Evolutionary conservation across 2,888 invertebrate genomes (phyloP).

Genomic region (Microctonus aethiopoides): DNA sequence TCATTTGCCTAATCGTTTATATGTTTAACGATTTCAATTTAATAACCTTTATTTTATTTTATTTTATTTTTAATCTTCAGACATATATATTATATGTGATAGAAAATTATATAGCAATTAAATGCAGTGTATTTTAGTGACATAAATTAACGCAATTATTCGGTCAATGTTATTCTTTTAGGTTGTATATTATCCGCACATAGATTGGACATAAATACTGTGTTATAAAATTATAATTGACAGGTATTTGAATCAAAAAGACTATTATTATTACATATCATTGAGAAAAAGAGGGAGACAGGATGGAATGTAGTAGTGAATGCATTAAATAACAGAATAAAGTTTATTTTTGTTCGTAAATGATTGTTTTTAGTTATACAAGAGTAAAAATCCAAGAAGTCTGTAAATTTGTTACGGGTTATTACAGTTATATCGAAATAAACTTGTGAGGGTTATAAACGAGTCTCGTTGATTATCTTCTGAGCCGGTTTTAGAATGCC

Average conservation of each 20-base stretch:
- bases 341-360: neutral
- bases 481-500: constrained; percentile 20
- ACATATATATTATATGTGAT: neutral
- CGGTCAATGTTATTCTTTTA: neutral
- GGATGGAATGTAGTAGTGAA: neutral
- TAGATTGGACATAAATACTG: constrained; percentile 17
- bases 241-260: constrained; percentile 2
- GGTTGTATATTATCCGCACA: neutral
- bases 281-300: neutral
- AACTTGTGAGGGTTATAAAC: constrained; percentile 27
- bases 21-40: neutral
- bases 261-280: constrained; percentile 3
- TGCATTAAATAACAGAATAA: neutral
- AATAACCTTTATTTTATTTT: neutral
- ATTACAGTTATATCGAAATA: constrained; percentile 27
- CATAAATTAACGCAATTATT: constrained; percentile 10
- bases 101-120: constrained; percentile 8
- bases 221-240: constrained; percentile 21
- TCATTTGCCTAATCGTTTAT: neutral
- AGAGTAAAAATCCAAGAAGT: constrained; percentile 6
- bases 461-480: constrained; percentile 17
- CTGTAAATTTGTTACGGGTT: constrained; percentile 24
- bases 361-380: neutral
- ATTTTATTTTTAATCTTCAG: neutral
- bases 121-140: neutral